phyloP scores from a whole-genome alignment of 2,113 vertebrate species.

The Etia nguti region DNA sequence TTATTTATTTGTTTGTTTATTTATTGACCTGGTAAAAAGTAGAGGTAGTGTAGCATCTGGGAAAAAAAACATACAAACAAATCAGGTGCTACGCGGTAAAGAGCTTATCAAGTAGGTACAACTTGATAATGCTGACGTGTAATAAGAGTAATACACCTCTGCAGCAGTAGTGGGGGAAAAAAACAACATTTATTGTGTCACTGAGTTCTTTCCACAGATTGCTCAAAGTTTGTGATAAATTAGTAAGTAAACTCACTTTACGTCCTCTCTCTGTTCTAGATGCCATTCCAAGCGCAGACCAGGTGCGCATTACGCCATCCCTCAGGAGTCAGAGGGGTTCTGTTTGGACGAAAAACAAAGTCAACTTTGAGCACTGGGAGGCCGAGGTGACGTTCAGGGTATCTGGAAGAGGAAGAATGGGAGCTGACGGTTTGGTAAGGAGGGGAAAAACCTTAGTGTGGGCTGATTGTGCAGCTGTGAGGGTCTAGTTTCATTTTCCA shows the following conservation, averaged over 20 bases:
- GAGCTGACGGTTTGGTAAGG: conserved; percentile 92
- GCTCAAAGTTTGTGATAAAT: background rate
- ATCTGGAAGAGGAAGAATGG: conserved; percentile 89
- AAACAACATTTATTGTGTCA: background rate
- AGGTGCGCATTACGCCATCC: conserved; percentile 91
- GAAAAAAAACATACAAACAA: background rate
- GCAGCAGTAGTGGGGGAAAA: background rate
- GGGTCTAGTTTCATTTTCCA: background rate
- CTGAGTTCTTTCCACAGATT: background rate
- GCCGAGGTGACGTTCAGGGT: conserved; percentile 91
- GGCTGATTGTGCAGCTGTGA: background rate
- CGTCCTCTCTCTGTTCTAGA: conserved; percentile 61
- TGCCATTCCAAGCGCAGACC: conserved; percentile 93
- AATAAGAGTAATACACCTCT: background rate
- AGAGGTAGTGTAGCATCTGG: background rate
- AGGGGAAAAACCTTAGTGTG: background rate
- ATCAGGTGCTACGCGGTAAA: background rate
- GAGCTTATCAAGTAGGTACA: background rate
- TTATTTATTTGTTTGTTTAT: rapidly evolving
- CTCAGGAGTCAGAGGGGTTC: conserved; percentile 91
- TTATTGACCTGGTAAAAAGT: background rate
- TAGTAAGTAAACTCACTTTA: background rate
- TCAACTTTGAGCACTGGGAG: conserved; percentile 88
- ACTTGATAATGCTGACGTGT: background rate
- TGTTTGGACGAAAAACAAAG: conserved; percentile 87